A percentile compares a stretch with the other conserved stretches of the same genome.
These are phyloP conservation scores for Lordiphosa collinella DNA, from an alignment of 1,140 invertebrate species.

Conservation along the genomic window DNA sequence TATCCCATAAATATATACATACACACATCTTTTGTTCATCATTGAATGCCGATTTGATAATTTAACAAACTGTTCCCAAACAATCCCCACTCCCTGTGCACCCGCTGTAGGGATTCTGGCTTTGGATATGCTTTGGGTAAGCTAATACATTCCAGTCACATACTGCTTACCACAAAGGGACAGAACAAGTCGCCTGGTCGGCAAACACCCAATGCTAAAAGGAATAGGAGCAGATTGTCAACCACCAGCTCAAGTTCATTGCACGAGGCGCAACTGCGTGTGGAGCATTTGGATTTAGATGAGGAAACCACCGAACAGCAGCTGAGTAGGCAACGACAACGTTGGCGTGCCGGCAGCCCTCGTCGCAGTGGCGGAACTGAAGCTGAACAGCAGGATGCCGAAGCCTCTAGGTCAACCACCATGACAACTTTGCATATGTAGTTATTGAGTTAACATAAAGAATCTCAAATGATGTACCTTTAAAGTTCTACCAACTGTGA, in stretches of 20 bases:
- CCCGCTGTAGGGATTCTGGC: slow-evolving; percentile 36
- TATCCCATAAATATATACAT: slow-evolving; percentile 24
- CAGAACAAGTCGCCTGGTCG: background rate
- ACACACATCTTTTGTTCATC: slow-evolving; percentile 2
- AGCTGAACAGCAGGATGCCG: background rate
- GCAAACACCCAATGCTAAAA: background rate
- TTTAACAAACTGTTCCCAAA: slow-evolving; percentile 11
- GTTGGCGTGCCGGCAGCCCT: slow-evolving; percentile 3
- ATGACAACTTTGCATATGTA: slow-evolving; percentile 52
- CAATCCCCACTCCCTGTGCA: slow-evolving; percentile 16
- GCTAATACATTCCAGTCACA: slow-evolving; percentile 11
- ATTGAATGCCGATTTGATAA: slow-evolving; percentile 7
- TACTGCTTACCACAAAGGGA: background rate
- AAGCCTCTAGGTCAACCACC: slow-evolving; percentile 16
- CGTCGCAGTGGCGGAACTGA: background rate
- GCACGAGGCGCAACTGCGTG: slow-evolving; percentile 12
- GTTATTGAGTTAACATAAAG: too few relatives aligned
- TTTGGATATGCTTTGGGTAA: slow-evolving; percentile 18
- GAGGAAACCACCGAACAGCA: slow-evolving; percentile 19
- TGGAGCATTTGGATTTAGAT: slow-evolving; percentile 44
- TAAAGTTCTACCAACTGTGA: slow-evolving; percentile 45
- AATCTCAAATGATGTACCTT: slow-evolving; percentile 9
- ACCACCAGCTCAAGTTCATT: background rate
- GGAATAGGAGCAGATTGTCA: background rate
- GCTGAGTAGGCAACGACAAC: slow-evolving; percentile 12